Evolutionary conservation across 2,113 vertebrate species (phyloP), one percentile per base, ranked within the genome.

Genomic region (Poecile atricapillus): DNA sequence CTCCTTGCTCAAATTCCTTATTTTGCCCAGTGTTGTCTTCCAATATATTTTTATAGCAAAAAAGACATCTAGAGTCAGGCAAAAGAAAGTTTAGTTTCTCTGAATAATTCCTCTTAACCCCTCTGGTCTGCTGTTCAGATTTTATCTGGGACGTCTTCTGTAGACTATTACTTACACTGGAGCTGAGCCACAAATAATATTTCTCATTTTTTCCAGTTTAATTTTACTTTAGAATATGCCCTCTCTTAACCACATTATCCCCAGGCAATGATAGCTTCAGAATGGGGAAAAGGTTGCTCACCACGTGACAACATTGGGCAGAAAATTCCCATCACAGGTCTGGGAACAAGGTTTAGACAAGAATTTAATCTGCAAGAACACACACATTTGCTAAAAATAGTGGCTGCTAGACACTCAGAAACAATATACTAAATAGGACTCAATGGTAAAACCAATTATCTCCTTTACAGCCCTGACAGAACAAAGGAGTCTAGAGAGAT

Each of bases 141-240:
- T 97, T 91, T 81, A 77, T 90, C 60, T 92, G 64, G 71, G 39
- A 74, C 58, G 37, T 86, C 75, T 90, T 43, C 63, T 46, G 28
- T 21, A 93, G 50, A 46, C 37, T 67, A 41, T 73, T 91, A 63
- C 52, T 95, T 92, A 80, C 10, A 77, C 59, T 89, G 90, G 63
- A 93, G 30, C 35, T 50, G 30, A 83, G 82, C 76, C 92, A 96
- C 68, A 60, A 90, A 86, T 35, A 93, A 86, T 63, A 93, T 83
- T 95, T 86, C 64, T 60, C 41, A 23, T 55, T 37, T 75, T 86
- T 46, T 59, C 55, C 47, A 88, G 33, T 85, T 95, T 50, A 86
- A 67, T 83, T 95, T 94, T 70, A 75, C 50, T 87, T 93, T 47
- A 88, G 43, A 89, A 95, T 89, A 75, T 91, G 59, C 13, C 63